A percentile compares a stretch with the other conserved stretches of the same genome.
These are phyloP conservation scores for Piscicola geometra DNA, from an alignment of 2,888 invertebrate species.

Conservation along the genomic window DNA sequence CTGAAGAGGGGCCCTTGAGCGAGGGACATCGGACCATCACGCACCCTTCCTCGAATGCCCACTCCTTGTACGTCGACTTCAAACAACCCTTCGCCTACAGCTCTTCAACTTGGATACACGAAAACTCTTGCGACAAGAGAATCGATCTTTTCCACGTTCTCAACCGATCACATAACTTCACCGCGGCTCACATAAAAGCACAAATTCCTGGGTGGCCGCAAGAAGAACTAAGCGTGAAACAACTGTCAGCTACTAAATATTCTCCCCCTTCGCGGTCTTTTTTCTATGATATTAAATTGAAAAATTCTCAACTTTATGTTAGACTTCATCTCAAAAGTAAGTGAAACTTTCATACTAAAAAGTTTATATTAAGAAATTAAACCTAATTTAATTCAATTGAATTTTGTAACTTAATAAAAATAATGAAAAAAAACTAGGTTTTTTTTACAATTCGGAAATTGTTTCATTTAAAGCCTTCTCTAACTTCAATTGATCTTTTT, in stretches of 20 bases:
- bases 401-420: too few relatives aligned
- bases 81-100: constrained; percentile 48
- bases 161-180: constrained; percentile 13
- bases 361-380: too few relatives aligned
- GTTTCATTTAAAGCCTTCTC: too few relatives aligned
- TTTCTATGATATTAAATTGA: background rate
- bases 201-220: background rate
- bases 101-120: constrained; percentile 39
- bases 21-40: background rate
- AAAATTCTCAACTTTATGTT: background rate
- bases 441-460: too few relatives aligned
- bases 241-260: background rate
- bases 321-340: background rate
- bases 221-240: background rate
- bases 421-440: too few relatives aligned
- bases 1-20: too few relatives aligned
- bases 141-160: constrained; percentile 23
- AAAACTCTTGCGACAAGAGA: constrained; percentile 40
- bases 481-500: too few relatives aligned
- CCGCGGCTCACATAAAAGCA: background rate
- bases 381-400: too few relatives aligned
- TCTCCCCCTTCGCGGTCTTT: background rate
- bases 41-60: constrained; percentile 36
- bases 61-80: constrained; percentile 45
- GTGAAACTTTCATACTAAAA: too few relatives aligned